phyloP scores from a whole-genome alignment of 2,113 vertebrate genomes.

The Campylorhamphus procurvoides region DNA sequence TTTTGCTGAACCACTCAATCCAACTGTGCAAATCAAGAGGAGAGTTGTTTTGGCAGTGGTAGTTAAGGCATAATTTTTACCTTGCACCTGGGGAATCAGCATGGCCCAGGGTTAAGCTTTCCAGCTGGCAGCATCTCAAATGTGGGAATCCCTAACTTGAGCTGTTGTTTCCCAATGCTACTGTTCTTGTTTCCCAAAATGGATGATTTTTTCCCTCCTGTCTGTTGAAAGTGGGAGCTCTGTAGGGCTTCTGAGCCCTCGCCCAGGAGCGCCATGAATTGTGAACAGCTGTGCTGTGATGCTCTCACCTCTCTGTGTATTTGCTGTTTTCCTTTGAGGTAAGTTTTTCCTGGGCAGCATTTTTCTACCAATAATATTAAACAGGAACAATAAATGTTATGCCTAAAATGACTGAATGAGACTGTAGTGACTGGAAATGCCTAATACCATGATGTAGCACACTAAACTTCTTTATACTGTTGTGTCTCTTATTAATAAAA shows the following conservation, averaged over 20 bases:
- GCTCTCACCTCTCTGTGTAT: neutral
- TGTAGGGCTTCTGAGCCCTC: neutral
- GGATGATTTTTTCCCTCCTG: fast-evolving
- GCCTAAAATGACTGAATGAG: neutral
- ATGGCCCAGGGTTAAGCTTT: neutral
- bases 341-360: neutral
- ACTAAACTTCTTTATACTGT: neutral
- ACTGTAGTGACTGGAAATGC: neutral
- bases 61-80: neutral
- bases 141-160: neutral
- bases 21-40: neutral
- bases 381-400: neutral
- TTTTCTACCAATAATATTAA: neutral
- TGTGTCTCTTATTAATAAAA: neutral
- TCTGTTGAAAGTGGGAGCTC: neutral
- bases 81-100: neutral
- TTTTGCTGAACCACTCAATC: neutral
- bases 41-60: neutral
- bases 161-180: neutral
- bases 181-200: neutral
- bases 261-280: too few relatives aligned
- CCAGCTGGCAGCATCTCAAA: neutral
- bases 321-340: neutral
- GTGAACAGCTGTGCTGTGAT: neutral
- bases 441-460: neutral